phyloP scores from a whole-genome alignment of 2,888 invertebrate genomes.

The Stictocephala bisonia region DNA sequence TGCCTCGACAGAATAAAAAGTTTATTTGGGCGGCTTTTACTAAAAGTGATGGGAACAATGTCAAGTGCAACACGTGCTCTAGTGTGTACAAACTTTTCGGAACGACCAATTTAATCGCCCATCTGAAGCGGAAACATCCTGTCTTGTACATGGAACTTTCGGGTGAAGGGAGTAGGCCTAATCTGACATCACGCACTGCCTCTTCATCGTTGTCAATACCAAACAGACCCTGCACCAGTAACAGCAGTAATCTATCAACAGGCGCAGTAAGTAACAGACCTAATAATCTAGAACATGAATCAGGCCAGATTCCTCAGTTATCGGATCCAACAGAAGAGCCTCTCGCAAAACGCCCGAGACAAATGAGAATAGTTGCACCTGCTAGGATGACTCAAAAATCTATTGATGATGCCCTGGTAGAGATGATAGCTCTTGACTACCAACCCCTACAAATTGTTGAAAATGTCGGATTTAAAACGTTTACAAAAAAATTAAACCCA shows the following conservation, averaged over 20 bases:
- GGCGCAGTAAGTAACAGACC: too few relatives aligned
- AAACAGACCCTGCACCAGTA: too few relatives aligned
- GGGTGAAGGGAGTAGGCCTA: background rate
- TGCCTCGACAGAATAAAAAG: background rate
- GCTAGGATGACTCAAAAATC: constrained; percentile 1
- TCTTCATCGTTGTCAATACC: background rate
- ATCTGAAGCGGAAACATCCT: background rate
- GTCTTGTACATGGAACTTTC: background rate
- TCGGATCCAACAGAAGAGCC: background rate
- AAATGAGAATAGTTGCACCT: constrained; percentile 2
- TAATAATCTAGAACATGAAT: background rate
- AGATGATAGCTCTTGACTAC: constrained; percentile 16
- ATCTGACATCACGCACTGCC: too few relatives aligned
- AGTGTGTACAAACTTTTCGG: background rate
- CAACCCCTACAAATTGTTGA: constrained; percentile 16
- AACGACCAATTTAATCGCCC: background rate
- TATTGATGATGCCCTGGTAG: constrained; percentile 8
- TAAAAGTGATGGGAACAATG: background rate
- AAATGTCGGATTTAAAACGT: constrained; percentile 1
- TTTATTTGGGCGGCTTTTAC: background rate
- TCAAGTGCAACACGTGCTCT: background rate
- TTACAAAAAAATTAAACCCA: constrained; percentile 18
- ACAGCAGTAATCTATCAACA: too few relatives aligned
- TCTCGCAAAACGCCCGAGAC: background rate
- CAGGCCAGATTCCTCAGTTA: background rate